phyloP scores from a whole-genome alignment of 1,140 invertebrate genomes.

The Oedothorax gibbosus region DNA sequence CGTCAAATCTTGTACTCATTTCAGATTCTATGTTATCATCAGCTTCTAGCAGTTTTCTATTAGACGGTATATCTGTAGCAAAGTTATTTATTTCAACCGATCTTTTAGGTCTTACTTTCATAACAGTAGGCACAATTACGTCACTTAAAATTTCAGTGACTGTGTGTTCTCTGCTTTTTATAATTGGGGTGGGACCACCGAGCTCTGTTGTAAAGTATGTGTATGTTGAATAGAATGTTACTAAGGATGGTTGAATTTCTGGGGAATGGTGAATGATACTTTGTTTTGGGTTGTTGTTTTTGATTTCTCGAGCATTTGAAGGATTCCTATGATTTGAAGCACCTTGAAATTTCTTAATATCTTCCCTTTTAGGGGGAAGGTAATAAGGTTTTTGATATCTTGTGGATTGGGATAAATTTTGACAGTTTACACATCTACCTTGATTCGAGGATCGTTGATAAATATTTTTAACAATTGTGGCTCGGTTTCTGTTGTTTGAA shows the following conservation, averaged over 20 bases:
- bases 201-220: constrained; percentile 91
- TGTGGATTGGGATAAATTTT: neutral
- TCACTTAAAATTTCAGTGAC: constrained; percentile 53
- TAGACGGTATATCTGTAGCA: neutral
- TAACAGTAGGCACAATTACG: constrained; percentile 49
- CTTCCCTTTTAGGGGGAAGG: neutral
- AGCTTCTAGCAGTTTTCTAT: neutral
- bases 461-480: neutral
- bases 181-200: constrained; percentile 75
- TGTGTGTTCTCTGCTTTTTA: constrained; percentile 68
- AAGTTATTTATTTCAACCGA: neutral
- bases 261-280: neutral
- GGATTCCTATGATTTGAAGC: neutral
- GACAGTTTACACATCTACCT: neutral
- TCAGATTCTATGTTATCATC: constrained; percentile 2
- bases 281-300: neutral
- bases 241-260: constrained; percentile 70
- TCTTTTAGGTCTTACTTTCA: constrained; percentile 1
- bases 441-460: neutral
- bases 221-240: constrained; percentile 88
- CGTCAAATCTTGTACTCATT: too few species aligned
- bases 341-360: neutral
- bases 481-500: neutral
- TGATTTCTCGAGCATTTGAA: neutral
- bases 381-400: constrained; percentile 40